These are phyloP conservation scores for Azorinus chamasolen DNA, from an alignment of 2,888 invertebrate genomes.

Conservation along the genomic window DNA sequence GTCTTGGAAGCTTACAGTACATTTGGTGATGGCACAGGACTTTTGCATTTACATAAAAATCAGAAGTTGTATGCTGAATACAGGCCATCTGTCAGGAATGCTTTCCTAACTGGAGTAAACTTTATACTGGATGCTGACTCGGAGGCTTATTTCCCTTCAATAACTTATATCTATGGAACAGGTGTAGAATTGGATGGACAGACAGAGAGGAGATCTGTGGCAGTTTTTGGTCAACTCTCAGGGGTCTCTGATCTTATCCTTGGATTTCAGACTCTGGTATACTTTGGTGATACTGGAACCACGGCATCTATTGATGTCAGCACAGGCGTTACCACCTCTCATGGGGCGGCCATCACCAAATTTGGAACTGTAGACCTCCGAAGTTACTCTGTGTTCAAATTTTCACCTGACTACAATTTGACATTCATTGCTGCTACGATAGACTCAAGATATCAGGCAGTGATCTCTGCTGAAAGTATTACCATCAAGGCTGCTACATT, in stretches of 20 bases:
- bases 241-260: constrained; percentile 71
- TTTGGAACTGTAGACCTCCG: constrained; percentile 73
- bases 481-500: constrained; percentile 59
- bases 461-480: constrained; percentile 75
- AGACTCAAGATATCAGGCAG: constrained; percentile 69
- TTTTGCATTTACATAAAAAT: constrained; percentile 68
- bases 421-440: constrained; percentile 59
- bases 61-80: constrained; percentile 69
- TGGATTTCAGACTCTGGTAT: constrained; percentile 66
- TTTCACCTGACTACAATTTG: constrained; percentile 67
- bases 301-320: constrained; percentile 67
- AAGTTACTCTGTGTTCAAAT: constrained; percentile 67
- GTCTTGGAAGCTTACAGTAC: constrained; percentile 61
- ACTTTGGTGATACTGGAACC: constrained; percentile 66
- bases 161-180: constrained; percentile 73
- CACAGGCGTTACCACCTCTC: constrained; percentile 51
- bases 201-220: constrained; percentile 65
- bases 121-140: constrained; percentile 68
- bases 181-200: constrained; percentile 61
- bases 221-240: constrained; percentile 69
- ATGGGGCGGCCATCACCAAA: constrained; percentile 56
- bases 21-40: constrained; percentile 72
- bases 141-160: constrained; percentile 70
- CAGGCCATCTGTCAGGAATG: constrained; percentile 64
- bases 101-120: constrained; percentile 73